phyloP scores from a whole-genome alignment of 2,888 invertebrate genomes.

The Leptura quadrifasciata region DNA sequence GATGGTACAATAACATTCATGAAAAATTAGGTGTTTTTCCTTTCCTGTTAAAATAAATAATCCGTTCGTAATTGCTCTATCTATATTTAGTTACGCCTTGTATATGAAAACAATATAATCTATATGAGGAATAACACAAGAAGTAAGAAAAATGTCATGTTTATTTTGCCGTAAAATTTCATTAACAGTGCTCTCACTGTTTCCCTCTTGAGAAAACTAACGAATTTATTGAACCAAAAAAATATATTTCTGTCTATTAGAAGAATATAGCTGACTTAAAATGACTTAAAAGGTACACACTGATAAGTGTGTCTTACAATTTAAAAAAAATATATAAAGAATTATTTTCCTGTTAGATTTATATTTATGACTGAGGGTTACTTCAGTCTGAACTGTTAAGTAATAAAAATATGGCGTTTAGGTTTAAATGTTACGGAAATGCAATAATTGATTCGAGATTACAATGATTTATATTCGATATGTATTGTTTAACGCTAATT shows the following conservation, averaged over 20 bases:
- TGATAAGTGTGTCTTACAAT: neutral
- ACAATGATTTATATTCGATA: too few relatives aligned
- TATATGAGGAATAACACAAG: neutral
- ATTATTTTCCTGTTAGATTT: conserved; percentile 5
- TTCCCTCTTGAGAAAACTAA: neutral
- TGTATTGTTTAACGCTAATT: too few relatives aligned
- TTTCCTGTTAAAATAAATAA: too few relatives aligned
- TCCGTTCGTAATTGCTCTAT: too few relatives aligned
- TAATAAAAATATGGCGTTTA: too few relatives aligned
- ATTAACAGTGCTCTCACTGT: neutral
- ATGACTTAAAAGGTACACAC: neutral
- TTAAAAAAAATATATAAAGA: conserved; percentile 9
- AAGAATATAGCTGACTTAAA: conserved; percentile 6
- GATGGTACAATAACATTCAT: too few relatives aligned
- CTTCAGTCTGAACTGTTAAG: too few relatives aligned
- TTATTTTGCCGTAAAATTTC: neutral
- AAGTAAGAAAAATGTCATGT: neutral
- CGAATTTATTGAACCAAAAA: conserved; percentile 21
- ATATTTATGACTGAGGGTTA: conserved; percentile 9
- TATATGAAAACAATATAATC: neutral
- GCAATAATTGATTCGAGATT: too few relatives aligned
- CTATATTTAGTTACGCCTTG: too few relatives aligned
- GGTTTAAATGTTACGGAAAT: neutral
- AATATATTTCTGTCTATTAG: conserved; percentile 6
- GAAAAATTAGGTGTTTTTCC: too few relatives aligned